Evolutionary conservation across 2,888 invertebrate genomes (phyloP), one percentile per base, ranked within the genome.

Genomic region (Drosophila hamatofila): DNA sequence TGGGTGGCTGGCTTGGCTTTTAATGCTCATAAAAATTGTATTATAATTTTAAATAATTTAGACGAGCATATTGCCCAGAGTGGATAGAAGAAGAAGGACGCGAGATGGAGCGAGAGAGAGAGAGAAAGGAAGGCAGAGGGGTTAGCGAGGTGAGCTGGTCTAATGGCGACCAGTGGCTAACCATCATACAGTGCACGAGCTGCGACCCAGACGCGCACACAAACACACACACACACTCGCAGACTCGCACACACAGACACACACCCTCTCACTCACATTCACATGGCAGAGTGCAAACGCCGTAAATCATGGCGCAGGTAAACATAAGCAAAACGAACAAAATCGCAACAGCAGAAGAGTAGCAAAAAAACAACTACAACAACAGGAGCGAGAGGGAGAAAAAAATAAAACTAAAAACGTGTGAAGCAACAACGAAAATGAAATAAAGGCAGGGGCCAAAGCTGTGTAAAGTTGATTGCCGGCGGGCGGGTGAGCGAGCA

Each of bases 21-120:
- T 85, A 82, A 88, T 85, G 83, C 82, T 80, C 83, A 82, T 88
- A 81, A 84, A 88, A 84, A 75, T 84, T 83, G 66, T 88, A 83
- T 82, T 84, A 83, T 85, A 82, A 88, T 88, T 83, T 88, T 83
- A 84, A 83, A 83, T 88, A 83, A 83, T 83, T 83, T 84, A 80
- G 72, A 49, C 54, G 64, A 73, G 51, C 74, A 61, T 41, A 52
- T 64, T 68, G 68, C 57, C 46, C 49, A n/a, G 33, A n/a, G 12
- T 33, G 49, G 12, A 25, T 54, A 25, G 51, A 35, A n/a, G 51
- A 35, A n/a, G 21, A 51, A 35, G 51, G 33, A 37, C 37, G 30
- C 4, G 5, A 0, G 11, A 12, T 2, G 5, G 25, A 9, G 8
- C 1, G 35, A 44, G 12, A 12, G 12, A 7, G 30, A 12, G 44